These are phyloP conservation scores for Cremastinae sp. DNA, from an alignment of 2,888 invertebrate genomes.

Conservation along the genomic window DNA sequence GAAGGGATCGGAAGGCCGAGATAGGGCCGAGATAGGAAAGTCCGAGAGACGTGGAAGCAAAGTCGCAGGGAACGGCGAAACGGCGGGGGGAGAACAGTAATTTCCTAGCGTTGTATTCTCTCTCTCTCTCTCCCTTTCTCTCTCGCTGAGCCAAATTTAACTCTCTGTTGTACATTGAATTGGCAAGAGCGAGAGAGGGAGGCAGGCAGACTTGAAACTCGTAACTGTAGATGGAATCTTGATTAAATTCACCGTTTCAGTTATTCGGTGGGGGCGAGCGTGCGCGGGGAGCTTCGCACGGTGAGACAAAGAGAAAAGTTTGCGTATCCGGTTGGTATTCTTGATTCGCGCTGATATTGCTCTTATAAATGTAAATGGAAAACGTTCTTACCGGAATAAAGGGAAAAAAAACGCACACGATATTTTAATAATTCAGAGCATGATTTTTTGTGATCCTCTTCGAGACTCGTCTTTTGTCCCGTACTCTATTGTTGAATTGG, in stretches of 20 bases:
- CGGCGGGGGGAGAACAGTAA: constrained; percentile 48
- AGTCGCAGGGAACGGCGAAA: constrained; percentile 29
- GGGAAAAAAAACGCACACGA: constrained; percentile 18
- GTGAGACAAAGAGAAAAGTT: constrained; percentile 38
- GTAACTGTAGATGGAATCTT: constrained; percentile 67
- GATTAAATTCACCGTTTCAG: constrained; percentile 67
- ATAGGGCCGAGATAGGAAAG: constrained; percentile 11
- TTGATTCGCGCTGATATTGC: constrained; percentile 40
- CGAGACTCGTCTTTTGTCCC: too few relatives aligned
- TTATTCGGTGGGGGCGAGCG: constrained; percentile 50
- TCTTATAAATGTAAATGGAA: constrained; percentile 7
- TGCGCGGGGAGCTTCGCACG: not conserved
- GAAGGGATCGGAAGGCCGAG: constrained; percentile 32
- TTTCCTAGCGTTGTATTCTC: constrained; percentile 57
- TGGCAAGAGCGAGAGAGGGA: constrained; percentile 21
- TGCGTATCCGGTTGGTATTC: constrained; percentile 51
- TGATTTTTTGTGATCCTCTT: too few relatives aligned
- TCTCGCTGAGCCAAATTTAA: constrained; percentile 57
- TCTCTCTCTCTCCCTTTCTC: too few relatives aligned
- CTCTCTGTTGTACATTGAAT: constrained; percentile 53
- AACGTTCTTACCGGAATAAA: constrained; percentile 28
- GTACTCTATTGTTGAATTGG: too few relatives aligned
- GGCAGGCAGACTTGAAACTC: constrained; percentile 39
- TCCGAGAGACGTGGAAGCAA: too few relatives aligned
- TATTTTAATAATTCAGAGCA: too few relatives aligned